Conservation (phyloP, 30 jellyfish, hydroid and myxozoan species). For the Hydractinia echinata region DNA sequence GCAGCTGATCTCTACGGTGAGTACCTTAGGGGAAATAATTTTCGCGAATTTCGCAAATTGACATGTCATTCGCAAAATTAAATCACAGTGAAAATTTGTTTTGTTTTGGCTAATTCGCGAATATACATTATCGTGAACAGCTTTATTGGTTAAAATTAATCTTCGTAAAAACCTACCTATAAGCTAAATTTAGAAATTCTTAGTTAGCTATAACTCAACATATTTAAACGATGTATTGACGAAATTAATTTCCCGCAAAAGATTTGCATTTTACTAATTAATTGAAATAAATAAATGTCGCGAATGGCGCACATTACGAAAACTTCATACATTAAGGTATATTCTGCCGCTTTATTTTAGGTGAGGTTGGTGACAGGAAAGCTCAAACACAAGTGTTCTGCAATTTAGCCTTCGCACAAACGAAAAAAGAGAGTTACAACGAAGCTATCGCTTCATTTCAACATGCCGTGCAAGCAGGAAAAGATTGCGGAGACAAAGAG, state of each 20-base stretch:
- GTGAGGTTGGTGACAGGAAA: slow-evolving; percentile 57
- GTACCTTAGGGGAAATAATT: neutral
- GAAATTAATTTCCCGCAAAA: too few species aligned
- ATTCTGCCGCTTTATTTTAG: slow-evolving; percentile 22
- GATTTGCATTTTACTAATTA: too few species aligned
- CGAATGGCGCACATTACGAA: too few species aligned
- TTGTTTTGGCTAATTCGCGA: neutral
- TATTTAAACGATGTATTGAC: too few species aligned
- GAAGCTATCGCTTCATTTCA: slow-evolving; percentile 48
- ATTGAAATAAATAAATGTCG: too few species aligned
- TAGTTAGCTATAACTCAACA: too few species aligned
- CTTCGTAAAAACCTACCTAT: neutral
- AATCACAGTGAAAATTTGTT: neutral
- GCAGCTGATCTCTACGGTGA: slow-evolving; percentile 70
- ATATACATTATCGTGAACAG: neutral
- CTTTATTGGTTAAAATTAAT: neutral
- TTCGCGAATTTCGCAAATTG: neutral
- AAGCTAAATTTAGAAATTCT: too few species aligned
- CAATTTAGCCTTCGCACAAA: slow-evolving; percentile 68
- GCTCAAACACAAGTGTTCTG: slow-evolving; percentile 57
- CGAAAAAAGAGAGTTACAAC: slow-evolving; percentile 48
- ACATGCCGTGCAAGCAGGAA: slow-evolving; percentile 68
- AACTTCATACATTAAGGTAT: too few species aligned
- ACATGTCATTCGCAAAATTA: neutral
- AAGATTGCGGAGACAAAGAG: slow-evolving; percentile 56